Conservation (phyloP, 2,113 vertebrate genomes). For the Crotalus helleri region DNA sequence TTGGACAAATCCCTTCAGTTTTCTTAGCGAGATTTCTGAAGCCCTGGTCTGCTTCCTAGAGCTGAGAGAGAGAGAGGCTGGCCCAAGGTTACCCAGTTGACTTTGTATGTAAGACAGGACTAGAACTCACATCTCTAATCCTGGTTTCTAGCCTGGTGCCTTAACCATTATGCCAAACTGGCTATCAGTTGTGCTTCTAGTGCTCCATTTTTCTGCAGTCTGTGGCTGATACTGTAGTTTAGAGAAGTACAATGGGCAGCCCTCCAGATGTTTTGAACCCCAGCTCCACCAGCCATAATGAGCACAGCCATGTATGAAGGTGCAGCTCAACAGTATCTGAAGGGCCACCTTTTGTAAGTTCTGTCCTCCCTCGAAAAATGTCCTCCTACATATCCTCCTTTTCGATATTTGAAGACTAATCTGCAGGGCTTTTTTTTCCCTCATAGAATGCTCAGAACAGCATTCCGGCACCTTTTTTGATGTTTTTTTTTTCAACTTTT, state of each 20-base stretch:
- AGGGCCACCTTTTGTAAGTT: not conserved
- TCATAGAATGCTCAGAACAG: no score
- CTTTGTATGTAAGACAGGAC: not conserved
- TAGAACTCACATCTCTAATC: not conserved
- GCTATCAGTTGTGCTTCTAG: not conserved
- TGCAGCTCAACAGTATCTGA: not conserved
- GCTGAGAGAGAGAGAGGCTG: not conserved
- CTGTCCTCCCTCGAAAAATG: no score
- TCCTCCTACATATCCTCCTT: no score
- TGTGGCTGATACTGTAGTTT: not conserved
- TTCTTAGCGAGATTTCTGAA: not conserved
- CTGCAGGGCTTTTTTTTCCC: no score
- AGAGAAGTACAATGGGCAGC: not conserved
- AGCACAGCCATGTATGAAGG: not conserved
- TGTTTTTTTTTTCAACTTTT: no score
- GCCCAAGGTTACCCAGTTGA: not conserved
- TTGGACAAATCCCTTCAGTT: not conserved
- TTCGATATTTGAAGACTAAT: no score
- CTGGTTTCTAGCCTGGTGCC: not conserved
- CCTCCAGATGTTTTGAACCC: not conserved
- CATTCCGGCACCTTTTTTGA: no score
- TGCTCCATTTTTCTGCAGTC: not conserved
- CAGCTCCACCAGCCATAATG: not conserved
- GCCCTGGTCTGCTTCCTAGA: not conserved
- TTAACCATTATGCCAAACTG: not conserved